Evolutionary conservation across 2,888 invertebrate genomes (phyloP).

Genomic region (Agrotis clavis): DNA sequence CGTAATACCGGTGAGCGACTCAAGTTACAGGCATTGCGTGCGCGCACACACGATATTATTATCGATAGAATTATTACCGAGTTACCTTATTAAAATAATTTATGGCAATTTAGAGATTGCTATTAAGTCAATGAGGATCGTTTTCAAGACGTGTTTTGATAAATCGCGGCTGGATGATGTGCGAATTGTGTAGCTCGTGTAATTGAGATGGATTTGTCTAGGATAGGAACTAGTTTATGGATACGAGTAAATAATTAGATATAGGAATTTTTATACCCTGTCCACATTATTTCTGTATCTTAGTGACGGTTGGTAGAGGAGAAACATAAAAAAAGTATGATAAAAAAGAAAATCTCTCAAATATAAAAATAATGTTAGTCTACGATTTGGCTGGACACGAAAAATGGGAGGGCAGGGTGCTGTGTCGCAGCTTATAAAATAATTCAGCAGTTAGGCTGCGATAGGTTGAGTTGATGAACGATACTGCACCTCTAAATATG

Average conservation of each 20-base stretch:
- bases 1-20: constrained; percentile 83
- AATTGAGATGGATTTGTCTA: constrained; percentile 52
- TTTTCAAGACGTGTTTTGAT: constrained; percentile 59
- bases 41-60: constrained; percentile 71
- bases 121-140: constrained; percentile 63
- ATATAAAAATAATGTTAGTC: too few relatives aligned
- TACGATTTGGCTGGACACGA: background rate
- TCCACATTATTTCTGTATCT: background rate
- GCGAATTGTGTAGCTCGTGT: constrained; percentile 51
- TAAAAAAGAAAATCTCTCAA: too few relatives aligned
- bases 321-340: too few relatives aligned
- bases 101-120: constrained; percentile 74
- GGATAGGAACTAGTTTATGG: constrained; percentile 30
- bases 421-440: background rate
- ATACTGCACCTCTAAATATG: background rate
- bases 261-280: background rate
- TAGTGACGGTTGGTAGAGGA: background rate
- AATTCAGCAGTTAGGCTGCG: too few relatives aligned
- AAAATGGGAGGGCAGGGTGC: background rate
- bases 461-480: background rate
- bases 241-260: constrained; percentile 14
- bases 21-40: constrained; percentile 79
- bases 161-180: constrained; percentile 52
- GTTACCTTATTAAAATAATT: constrained; percentile 78
- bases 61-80: constrained; percentile 76